Conservation (phyloP, 2,888 invertebrate species). For the Eristalis intricaria region DNA sequence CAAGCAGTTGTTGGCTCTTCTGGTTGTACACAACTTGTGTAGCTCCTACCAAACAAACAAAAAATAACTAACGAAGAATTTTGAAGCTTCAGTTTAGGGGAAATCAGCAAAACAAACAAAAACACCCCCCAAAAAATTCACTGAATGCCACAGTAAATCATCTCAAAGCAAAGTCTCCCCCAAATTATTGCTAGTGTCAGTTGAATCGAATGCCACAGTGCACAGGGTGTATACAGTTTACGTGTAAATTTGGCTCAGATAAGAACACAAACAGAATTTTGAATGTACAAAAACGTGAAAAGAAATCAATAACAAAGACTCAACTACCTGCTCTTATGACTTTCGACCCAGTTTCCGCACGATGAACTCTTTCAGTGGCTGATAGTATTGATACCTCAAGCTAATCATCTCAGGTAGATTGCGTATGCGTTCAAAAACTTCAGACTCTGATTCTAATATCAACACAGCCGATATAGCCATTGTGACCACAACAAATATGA, state of each 20-base stretch:
- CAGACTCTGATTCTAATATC: slow-evolving; percentile 90
- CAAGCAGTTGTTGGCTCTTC: too few species aligned
- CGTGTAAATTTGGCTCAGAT: slow-evolving; percentile 35
- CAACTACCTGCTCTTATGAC: slow-evolving; percentile 69
- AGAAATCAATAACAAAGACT: slow-evolving; percentile 28
- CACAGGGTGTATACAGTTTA: too few species aligned
- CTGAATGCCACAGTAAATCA: too few species aligned
- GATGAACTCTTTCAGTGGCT: slow-evolving; percentile 87
- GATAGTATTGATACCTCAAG: slow-evolving; percentile 90
- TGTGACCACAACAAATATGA: slow-evolving; percentile 87
- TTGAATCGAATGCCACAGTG: too few species aligned
- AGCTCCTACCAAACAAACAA: too few species aligned
- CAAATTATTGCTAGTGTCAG: too few species aligned
- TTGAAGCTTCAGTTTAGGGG: too few species aligned
- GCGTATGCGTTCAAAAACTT: slow-evolving; percentile 86
- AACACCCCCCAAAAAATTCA: too few species aligned
- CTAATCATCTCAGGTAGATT: slow-evolving; percentile 90
- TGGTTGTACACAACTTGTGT: too few species aligned
- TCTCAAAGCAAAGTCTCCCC: too few species aligned
- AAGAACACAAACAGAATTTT: background rate
- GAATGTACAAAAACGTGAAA: background rate
- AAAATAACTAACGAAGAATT: too few species aligned
- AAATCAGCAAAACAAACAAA: too few species aligned
- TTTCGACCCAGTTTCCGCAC: slow-evolving; percentile 76
- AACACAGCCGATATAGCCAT: slow-evolving; percentile 87